phyloP scores from a whole-genome alignment of 92 coral and sea anemone species.

The Umimayanthus chanpuru region DNA sequence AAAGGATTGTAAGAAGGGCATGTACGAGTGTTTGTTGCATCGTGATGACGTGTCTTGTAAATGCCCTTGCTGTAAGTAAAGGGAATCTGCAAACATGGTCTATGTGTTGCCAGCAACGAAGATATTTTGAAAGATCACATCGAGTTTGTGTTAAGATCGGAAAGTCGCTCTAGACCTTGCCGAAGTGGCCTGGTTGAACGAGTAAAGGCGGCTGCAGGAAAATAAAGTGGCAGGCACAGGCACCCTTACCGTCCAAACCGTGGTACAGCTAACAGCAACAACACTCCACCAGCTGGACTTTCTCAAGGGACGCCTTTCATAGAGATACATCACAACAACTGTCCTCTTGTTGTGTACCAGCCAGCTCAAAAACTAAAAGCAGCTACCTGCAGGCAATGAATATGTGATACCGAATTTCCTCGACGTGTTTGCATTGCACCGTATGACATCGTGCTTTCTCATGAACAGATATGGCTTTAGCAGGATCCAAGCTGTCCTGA shows the following conservation, averaged over 20 bases:
- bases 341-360: slow-evolving; percentile 47
- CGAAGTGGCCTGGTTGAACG: slow-evolving; percentile 52
- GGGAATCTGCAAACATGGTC: slow-evolving; percentile 56
- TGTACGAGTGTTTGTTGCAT: slow-evolving; percentile 54
- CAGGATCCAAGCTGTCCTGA: slow-evolving; percentile 46
- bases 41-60: slow-evolving; percentile 52
- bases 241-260: slow-evolving; percentile 52
- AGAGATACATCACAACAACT: slow-evolving; percentile 59
- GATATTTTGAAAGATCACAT: slow-evolving; percentile 40
- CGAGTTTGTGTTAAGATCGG: slow-evolving; percentile 28
- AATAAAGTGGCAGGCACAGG: slow-evolving; percentile 48
- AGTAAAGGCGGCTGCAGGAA: slow-evolving; percentile 45
- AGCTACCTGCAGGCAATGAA: slow-evolving; percentile 50
- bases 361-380: slow-evolving; percentile 49
- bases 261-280: slow-evolving; percentile 22
- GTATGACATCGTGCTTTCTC: slow-evolving; percentile 51
- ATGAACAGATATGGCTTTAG: slow-evolving; percentile 56
- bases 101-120: slow-evolving; percentile 38
- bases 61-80: slow-evolving; percentile 57
- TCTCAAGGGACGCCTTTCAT: slow-evolving; percentile 37
- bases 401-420: slow-evolving; percentile 50
- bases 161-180: slow-evolving; percentile 24
- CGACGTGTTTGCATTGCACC: slow-evolving; percentile 37
- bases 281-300: slow-evolving; percentile 36
- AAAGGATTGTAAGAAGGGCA: slow-evolving; percentile 38